phyloP scores from a whole-genome alignment of 2,797 vertebrate species.

The Megalops cyprinoides region DNA sequence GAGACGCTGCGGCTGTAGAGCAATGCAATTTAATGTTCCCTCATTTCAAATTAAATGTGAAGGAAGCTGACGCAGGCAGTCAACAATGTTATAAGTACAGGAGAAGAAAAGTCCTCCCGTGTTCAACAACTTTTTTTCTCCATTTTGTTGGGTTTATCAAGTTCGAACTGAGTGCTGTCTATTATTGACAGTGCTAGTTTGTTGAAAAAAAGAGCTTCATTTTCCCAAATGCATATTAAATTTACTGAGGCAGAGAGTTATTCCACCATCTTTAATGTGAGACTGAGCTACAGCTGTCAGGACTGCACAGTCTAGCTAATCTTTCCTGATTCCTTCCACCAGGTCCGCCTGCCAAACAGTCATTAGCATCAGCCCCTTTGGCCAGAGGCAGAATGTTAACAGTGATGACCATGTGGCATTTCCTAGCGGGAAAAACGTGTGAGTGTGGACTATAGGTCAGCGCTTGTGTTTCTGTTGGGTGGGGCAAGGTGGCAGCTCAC shows the following conservation, averaged over 20 bases:
- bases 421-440: neutral
- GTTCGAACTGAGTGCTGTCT: too few relatives aligned
- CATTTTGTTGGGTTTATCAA: too few relatives aligned
- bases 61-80: neutral
- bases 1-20: neutral
- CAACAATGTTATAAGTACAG: neutral
- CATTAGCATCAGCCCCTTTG: neutral
- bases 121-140: too few relatives aligned
- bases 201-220: too few relatives aligned
- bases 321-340: conserved; percentile 6
- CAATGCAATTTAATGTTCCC: neutral
- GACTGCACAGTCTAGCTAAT: conserved; percentile 12
- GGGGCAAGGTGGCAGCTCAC: too few relatives aligned
- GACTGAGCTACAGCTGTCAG: neutral
- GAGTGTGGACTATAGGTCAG: neutral
- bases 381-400: neutral
- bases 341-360: neutral
- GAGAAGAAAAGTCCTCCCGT: neutral
- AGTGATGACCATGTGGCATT: neutral
- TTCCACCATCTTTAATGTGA: neutral
- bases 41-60: conserved; percentile 1
- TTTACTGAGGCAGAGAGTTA: neutral
- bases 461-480: neutral
- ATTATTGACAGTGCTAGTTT: too few relatives aligned
- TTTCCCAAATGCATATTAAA: too few relatives aligned